Base-by-base conservation (phyloP, 2,113 vertebrate species). In the Grantiella picta region DNA sequence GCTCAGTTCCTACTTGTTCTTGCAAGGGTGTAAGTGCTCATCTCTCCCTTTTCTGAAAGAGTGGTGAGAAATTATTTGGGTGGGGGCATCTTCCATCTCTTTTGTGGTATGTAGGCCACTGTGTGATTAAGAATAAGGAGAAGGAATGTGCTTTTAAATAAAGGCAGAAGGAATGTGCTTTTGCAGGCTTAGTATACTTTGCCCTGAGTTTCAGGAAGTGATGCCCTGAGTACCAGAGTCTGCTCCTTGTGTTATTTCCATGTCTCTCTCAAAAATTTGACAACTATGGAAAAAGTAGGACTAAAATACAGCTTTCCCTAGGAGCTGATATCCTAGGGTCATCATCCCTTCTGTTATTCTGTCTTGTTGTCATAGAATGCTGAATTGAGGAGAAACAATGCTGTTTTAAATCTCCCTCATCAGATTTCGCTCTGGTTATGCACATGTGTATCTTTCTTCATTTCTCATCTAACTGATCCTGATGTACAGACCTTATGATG, bases 401-500 rank as follows among this genome's bases (percentile, higher is more conserved):
- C 31, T 61, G 24, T 2, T 44, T 92, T 90, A 28, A 68, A 23
- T 76, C 22, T 60, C 6, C 14, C 19, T 79, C 29, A 75, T 68
- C 18, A 36, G 6, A 69, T 69, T 82, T 83, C 0, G 0, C 16
- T 56, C 27, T 61, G 28, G 18, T 49, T 49, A 57, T 28, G 13
- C 2, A 2, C 2, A 0, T 47, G 5, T 61, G 15, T 53, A 4
- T 59, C 25, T 50, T 73, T 63, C 10, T 78, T 68, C 4, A 28
- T 90, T 60, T 82, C 13, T 72, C 6, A 5, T 75, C 24, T 73
- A 54, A 73, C 45, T 57, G 29, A 40, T 11, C 61, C 53, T 61
- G 29, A 35, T 28, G n/a, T 53, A 40, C 10, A 72, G 29, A n/a
- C 12, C 2, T 68, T 53, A 17, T 0, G 8, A 38, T 2, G 1